These are phyloP conservation scores for Coremacera marginata DNA, from an alignment of 2,888 invertebrate genomes.

Conservation along the genomic window DNA sequence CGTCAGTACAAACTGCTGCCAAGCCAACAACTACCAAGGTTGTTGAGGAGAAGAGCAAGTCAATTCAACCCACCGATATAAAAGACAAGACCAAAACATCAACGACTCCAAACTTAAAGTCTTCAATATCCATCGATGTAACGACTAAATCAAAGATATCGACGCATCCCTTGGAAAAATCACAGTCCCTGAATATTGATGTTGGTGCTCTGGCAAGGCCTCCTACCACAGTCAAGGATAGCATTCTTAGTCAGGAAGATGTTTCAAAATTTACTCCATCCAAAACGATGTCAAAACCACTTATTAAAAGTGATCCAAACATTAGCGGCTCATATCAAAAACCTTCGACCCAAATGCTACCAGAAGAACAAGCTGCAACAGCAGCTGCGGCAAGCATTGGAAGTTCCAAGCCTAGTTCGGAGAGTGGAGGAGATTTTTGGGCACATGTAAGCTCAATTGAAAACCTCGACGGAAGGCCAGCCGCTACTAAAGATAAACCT, in stretches of 20 bases:
- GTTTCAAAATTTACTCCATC: neutral
- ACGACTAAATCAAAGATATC: neutral
- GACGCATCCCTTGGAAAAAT: conserved; percentile 29
- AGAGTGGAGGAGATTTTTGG: neutral
- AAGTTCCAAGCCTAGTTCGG: neutral
- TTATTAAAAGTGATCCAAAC: neutral
- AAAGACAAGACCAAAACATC: conserved; percentile 13
- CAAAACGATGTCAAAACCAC: neutral
- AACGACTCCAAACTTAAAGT: conserved; percentile 8
- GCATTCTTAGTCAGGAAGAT: too few species aligned
- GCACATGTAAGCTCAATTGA: neutral
- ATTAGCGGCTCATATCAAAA: too few species aligned
- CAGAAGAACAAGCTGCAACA: too few species aligned
- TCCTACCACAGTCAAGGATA: neutral
- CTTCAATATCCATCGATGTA: conserved; percentile 32
- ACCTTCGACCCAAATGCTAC: too few species aligned
- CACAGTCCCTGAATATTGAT: conserved; percentile 34
- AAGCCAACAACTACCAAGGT: neutral
- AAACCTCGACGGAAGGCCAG: neutral
- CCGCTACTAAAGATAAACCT: too few species aligned
- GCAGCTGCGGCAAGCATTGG: neutral
- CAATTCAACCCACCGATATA: neutral
- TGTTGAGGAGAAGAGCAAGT: neutral
- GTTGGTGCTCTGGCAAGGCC: conserved; percentile 7
- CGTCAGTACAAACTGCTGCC: neutral